These are phyloP conservation scores for Eumeta japonica DNA, from an alignment of 1,140 invertebrate species.

Conservation along the genomic window DNA sequence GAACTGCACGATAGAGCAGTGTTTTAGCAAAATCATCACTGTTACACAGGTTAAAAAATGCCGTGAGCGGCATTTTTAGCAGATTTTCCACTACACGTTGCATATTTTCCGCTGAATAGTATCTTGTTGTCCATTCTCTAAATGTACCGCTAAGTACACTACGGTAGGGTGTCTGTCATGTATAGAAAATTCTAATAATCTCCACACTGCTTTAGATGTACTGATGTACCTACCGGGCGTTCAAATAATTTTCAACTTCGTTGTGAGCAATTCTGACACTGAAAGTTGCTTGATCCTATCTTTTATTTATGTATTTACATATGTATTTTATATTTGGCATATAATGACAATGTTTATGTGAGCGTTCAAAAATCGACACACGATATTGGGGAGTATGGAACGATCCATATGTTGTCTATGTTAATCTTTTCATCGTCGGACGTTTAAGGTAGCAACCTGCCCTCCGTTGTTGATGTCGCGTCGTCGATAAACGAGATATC, in stretches of 20 bases:
- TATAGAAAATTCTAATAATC: constrained; percentile 41
- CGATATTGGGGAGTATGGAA: too few species aligned
- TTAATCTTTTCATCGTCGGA: too few species aligned
- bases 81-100: constrained; percentile 18
- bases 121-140: constrained; percentile 42
- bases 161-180: constrained; percentile 44
- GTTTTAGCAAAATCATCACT: constrained; percentile 32
- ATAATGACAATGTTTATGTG: too few species aligned
- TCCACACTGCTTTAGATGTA: constrained; percentile 45
- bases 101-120: constrained; percentile 33
- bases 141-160: constrained; percentile 40
- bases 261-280: too few species aligned
- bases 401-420: too few species aligned
- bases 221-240: constrained; percentile 47
- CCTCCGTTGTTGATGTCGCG: constrained; percentile 10
- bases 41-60: constrained; percentile 38
- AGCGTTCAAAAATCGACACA: too few species aligned
- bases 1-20: constrained; percentile 37
- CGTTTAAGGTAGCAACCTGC: too few species aligned
- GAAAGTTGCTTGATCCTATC: too few species aligned
- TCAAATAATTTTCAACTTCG: too few species aligned
- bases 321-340: too few species aligned
- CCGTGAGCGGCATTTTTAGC: constrained; percentile 37
- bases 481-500: constrained; percentile 10
- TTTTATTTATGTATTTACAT: too few species aligned